Evolutionary conservation across 1,140 invertebrate species (phyloP), one percentile per base, ranked within the genome.

Genomic region (Danaus melanippus): DNA sequence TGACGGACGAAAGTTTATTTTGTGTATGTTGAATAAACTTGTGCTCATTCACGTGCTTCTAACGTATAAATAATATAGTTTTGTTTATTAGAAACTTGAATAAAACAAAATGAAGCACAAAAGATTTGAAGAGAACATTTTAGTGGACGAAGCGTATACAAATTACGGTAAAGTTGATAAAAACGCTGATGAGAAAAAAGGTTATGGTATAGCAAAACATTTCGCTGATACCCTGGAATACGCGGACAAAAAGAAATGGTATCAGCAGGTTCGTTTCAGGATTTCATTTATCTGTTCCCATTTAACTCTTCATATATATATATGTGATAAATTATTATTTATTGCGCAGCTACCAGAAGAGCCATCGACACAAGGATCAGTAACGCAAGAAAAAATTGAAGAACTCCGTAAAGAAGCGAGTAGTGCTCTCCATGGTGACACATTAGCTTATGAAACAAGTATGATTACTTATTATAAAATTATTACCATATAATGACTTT

Each of bases 401-500:
- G 81, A 90, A 42, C 63, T 92, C 7, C 90, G 89, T 70, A 86
- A 88, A 52, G 90, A 91, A 75, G 91, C 88, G 0, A 90, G 88
- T 65, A 90, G 89, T 69, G 89, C 89, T 43, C 69, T 91, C 9
- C 88, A 91, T 62, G 87, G 88, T n/a, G 91, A 91, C 66, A 88
- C 88, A 46, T 68, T 88, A 21, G 89, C 89, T n/a, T 91, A 89
- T 83, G 89, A 90, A 75, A 88, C 85, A 64, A 81, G 81, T 85
- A 66, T 73, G 71, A 60, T 17, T 42, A 47, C 12, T 8, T 53
- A 41, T 53, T 39, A 42, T 32, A 32, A 32, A 32, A 32, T 32
- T 3, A 32, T 32, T 2, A 5, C 6, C 6, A 32, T 5, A 32
- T 32, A 3, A 32, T 32, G 21, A 7, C 21, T 32, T 32, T 32